Evolutionary conservation across 1,140 invertebrate species (phyloP), one percentile per base, ranked within the genome.

Genomic region (Drosophila ercepeae): DNA sequence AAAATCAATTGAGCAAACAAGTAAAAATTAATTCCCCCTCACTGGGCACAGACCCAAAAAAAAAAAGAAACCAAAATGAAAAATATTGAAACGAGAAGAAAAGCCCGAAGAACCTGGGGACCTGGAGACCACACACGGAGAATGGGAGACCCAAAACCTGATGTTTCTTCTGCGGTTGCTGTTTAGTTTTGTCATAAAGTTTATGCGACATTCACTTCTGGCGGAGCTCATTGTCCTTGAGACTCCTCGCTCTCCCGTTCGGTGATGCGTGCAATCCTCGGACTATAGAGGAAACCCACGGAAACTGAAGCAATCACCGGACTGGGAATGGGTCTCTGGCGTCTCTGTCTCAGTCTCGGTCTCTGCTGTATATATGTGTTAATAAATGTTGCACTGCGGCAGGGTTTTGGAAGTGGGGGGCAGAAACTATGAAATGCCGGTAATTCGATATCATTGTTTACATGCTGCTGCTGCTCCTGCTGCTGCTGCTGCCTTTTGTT

Each of bases 401-500:
- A 50, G 64, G 51, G 9, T 23, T 21, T 21, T 21, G 21, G 21
- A 21, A 4, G 21, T 21, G 9, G 27, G 49, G 44, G 53, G 63
- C 58, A 70, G 75, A 65, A 77, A 71, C 69, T 67, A 82, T 73
- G 77, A 88, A 86, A 74, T 86, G 69, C 55, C 74, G 51, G 82
- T 82, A 88, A 88, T 51, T 67, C 65, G 82, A 88, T 88, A 89
- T 88, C 70, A 83, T 88, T 88, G 82, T 88, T 89, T 88, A 88
- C 88, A 88, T 88, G 74, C 77, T 88, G 59, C 60, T 70, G 59
- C 71, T 63, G 49, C 42, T 39, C 4, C 34, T 14, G 13, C 14
- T 39, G 13, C 36, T 14, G 59, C 60, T 70, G 65, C 71, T 72
- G 55, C 42, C 69, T 48, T 82, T 83, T 83, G 78, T 86, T 86